Evolutionary conservation across 2,113 vertebrate species (phyloP).

Genomic region (Stigmatopora nigra): DNA sequence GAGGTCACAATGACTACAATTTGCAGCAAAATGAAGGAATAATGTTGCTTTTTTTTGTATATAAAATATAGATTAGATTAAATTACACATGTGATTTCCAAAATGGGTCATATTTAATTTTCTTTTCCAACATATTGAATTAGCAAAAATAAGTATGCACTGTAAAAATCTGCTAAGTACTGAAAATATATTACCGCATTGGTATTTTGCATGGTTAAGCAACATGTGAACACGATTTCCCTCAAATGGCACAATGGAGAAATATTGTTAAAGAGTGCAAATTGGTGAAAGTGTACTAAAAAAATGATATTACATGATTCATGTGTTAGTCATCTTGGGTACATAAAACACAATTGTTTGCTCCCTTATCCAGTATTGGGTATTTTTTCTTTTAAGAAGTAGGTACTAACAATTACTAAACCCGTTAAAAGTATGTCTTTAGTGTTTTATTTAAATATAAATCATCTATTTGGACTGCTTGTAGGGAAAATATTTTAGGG

Average conservation of each 20-base stretch:
- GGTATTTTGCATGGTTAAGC: background rate
- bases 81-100: background rate
- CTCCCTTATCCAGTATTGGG: background rate
- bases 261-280: background rate
- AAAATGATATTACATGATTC: background rate
- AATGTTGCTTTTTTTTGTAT: background rate
- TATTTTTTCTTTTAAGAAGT: background rate
- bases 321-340: background rate
- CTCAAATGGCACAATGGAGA: background rate
- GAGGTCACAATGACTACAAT: background rate
- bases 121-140: background rate
- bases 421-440: background rate
- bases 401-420: background rate
- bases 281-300: background rate
- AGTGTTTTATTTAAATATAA: background rate
- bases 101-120: background rate
- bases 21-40: background rate
- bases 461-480: background rate
- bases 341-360: background rate
- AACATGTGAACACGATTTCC: background rate
- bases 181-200: background rate
- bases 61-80: background rate
- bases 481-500: background rate
- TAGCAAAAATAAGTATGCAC: background rate
- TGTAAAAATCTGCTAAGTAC: slow-evolving; percentile 3